phyloP scores from a whole-genome alignment of 92 coral and sea anemone genomes.

The Porites cylindrica region DNA sequence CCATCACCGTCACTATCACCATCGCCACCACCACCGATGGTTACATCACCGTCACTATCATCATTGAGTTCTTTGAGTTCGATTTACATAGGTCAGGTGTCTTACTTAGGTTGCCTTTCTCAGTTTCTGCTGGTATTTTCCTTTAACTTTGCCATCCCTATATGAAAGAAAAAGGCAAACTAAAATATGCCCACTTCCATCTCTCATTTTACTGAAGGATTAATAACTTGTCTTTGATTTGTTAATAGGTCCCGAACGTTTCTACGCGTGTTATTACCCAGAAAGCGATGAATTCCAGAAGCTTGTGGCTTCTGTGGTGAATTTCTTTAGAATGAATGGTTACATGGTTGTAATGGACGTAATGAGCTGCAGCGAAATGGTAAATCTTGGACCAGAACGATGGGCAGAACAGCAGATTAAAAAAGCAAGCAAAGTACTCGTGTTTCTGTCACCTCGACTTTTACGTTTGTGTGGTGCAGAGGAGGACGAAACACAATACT shows the following conservation, averaged over 20 bases:
- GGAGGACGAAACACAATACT: neutral
- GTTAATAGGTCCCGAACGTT: constrained; percentile 22
- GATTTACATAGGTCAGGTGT: too few relatives aligned
- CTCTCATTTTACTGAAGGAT: neutral
- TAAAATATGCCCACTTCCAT: too few relatives aligned
- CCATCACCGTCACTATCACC: too few relatives aligned
- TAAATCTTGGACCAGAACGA: constrained; percentile 39
- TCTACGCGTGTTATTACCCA: constrained; percentile 42
- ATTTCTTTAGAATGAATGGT: constrained; percentile 37
- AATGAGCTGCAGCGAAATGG: constrained; percentile 31
- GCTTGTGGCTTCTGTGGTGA: constrained; percentile 35
- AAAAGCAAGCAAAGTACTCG: constrained; percentile 36
- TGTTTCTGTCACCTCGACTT: constrained; percentile 50
- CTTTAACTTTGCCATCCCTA: too few relatives aligned
- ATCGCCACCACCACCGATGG: too few relatives aligned
- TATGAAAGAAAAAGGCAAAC: too few relatives aligned
- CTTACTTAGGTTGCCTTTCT: too few relatives aligned
- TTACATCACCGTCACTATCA: too few relatives aligned
- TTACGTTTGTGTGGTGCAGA: constrained; percentile 24
- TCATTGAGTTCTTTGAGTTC: too few relatives aligned
- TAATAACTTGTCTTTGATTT: neutral
- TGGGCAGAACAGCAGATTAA: constrained; percentile 58
- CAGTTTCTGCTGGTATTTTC: too few relatives aligned
- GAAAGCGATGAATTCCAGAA: constrained; percentile 1
- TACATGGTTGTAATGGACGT: constrained; percentile 39